A percentile compares a stretch with the other conserved stretches of the same genome.
Conservation (phyloP, 2,113 vertebrate genomes). For the Petrocephalus microphthalmus region DNA sequence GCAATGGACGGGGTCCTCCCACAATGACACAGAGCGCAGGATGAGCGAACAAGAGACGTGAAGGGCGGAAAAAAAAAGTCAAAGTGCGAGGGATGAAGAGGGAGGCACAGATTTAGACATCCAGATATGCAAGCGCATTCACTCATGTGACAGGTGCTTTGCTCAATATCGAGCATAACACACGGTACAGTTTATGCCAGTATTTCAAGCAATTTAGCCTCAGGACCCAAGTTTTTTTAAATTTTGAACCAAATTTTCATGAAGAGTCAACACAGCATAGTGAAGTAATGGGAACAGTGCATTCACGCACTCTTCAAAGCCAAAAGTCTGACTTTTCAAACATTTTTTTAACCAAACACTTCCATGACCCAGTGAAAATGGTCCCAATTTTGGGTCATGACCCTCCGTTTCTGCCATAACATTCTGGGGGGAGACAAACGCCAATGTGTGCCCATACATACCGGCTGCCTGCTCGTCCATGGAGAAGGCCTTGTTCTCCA, state of each 20-base stretch:
- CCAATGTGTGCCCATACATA: conserved; percentile 32
- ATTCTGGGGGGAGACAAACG: background rate
- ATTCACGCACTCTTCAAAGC: background rate
- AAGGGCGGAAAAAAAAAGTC: background rate
- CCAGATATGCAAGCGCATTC: background rate
- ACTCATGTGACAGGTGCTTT: background rate
- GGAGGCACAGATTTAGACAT: background rate
- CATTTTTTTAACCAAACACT: background rate
- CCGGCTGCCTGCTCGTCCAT: conserved; percentile 76
- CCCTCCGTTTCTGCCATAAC: background rate
- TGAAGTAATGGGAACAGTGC: background rate
- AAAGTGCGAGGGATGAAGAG: background rate
- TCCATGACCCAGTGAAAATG: background rate
- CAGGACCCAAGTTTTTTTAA: background rate
- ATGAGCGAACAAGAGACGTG: background rate
- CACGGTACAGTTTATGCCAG: background rate
- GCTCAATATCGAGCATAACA: background rate
- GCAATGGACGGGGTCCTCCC: background rate
- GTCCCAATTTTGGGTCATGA: background rate
- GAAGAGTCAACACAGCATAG: background rate
- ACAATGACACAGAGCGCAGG: background rate
- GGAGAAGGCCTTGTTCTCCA: conserved; percentile 86
- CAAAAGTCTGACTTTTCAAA: background rate
- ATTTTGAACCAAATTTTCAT: background rate
- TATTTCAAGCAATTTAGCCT: background rate